These are phyloP conservation scores for Nansenia antarctica DNA, from an alignment of 2,113 vertebrate genomes.

Conservation along the genomic window DNA sequence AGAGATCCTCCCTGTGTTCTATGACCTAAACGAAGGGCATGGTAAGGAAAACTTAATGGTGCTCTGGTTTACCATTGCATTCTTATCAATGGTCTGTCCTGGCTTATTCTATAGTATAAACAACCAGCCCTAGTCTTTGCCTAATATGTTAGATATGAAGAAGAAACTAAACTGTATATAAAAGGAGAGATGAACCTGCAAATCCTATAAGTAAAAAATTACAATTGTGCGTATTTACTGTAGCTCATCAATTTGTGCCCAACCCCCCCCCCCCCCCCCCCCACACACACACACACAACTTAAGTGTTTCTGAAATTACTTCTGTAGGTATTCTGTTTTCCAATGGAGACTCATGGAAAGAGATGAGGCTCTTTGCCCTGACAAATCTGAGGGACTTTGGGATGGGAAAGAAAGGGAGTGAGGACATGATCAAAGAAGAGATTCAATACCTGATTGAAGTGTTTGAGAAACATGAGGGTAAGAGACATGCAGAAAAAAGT, in stretches of 20 bases:
- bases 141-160: too few species aligned
- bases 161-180: too few species aligned
- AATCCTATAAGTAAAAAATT: too few species aligned
- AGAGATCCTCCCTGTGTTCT: conserved; percentile 32
- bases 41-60: conserved; percentile 37
- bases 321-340: conserved; percentile 34
- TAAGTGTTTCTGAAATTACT: too few species aligned
- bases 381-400: conserved; percentile 38
- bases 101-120: background rate
- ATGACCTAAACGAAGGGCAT: conserved; percentile 46
- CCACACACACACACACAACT: background rate
- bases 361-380: conserved; percentile 41
- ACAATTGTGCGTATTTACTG: too few species aligned
- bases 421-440: conserved; percentile 45
- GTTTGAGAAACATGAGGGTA: conserved; percentile 25
- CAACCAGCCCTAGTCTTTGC: too few species aligned
- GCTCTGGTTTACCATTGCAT: background rate
- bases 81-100: background rate
- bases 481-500: background rate
- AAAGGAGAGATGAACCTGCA: too few species aligned
- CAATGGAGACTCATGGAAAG: conserved; percentile 42
- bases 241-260: too few species aligned
- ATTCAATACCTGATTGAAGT: conserved; percentile 19
- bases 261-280: background rate
- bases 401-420: conserved; percentile 36